These are phyloP conservation scores for Allacma fusca DNA, from an alignment of 2,888 invertebrate genomes.

Conservation along the genomic window DNA sequence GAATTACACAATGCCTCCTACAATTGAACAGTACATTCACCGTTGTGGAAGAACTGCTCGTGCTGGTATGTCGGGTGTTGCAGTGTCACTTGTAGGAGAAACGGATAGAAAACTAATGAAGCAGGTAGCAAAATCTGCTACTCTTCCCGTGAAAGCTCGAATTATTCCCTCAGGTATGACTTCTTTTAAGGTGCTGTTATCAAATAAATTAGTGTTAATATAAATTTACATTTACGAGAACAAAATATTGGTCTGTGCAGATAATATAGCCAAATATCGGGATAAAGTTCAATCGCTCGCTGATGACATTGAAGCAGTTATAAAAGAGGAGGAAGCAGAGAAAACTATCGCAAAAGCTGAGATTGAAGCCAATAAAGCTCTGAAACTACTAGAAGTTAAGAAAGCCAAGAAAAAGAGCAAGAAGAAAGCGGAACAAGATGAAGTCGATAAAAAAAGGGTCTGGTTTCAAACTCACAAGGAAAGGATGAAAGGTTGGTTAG, in stretches of 20 bases:
- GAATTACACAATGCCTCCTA: conserved; percentile 94
- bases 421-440: conserved; percentile 60
- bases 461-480: conserved; percentile 91
- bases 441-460: conserved; percentile 66
- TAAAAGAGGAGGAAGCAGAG: conserved; percentile 86
- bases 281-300: conserved; percentile 77
- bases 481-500: conserved; percentile 75
- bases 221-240: neutral
- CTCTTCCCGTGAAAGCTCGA: conserved; percentile 84
- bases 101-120: conserved; percentile 89
- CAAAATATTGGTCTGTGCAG: conserved; percentile 66
- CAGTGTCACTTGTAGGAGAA: conserved; percentile 95
- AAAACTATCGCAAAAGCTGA: conserved; percentile 82
- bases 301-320: conserved; percentile 80
- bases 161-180: conserved; percentile 79
- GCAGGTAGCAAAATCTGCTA: conserved; percentile 86
- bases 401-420: conserved; percentile 63
- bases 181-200: conserved; percentile 53
- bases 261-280: conserved; percentile 87
- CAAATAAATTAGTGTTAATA: conserved; percentile 49
- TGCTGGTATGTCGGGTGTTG: conserved; percentile 91
- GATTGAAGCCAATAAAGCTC: conserved; percentile 79
- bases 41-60: conserved; percentile 94
- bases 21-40: conserved; percentile 96
- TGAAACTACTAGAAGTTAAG: conserved; percentile 71